phyloP scores from a whole-genome alignment of 2,113 vertebrate genomes.

The Brachyhypopomus occidentalis region DNA sequence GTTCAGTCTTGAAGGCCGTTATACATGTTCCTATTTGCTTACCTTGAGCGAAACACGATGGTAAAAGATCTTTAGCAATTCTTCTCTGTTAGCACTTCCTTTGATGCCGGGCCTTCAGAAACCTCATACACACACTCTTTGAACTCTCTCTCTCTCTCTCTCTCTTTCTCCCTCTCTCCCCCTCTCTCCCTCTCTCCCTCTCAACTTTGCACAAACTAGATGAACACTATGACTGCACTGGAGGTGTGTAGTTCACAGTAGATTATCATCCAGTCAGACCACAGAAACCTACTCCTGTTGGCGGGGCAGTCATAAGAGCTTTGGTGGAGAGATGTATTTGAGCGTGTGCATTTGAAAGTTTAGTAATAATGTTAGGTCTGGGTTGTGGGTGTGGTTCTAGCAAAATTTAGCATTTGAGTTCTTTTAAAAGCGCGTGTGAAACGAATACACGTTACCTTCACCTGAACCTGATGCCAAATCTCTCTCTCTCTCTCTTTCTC shows the following conservation, averaged over 20 bases:
- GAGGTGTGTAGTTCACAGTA: not conserved
- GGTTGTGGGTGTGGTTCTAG: too few species aligned
- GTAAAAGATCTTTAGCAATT: conserved; percentile 21
- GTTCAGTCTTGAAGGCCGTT: conserved; percentile 3
- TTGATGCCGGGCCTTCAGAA: conserved; percentile 25
- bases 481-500: not conserved
- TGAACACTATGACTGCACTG: not conserved
- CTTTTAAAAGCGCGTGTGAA: too few species aligned
- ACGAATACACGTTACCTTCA: too few species aligned
- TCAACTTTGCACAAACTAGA: not conserved
- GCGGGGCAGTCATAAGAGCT: too few species aligned
- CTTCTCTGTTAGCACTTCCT: conserved; percentile 27
- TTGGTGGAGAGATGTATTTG: too few species aligned
- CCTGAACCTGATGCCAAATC: not conserved
- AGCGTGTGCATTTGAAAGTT: too few species aligned
- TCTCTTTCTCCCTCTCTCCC: not conserved
- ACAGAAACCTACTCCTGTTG: too few species aligned
- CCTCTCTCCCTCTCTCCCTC: not conserved
- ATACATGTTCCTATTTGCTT: conserved; percentile 20
- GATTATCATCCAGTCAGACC: too few species aligned
- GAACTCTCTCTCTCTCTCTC: conserved; percentile 20
- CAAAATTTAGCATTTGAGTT: too few species aligned
- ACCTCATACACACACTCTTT: conserved; percentile 13
- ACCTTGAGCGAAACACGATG: conserved; percentile 35
- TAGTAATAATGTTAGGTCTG: too few species aligned